Evolutionary conservation across 2,888 invertebrate species (phyloP), one percentile per base, ranked within the genome.

Genomic region (Volucella inanis): DNA sequence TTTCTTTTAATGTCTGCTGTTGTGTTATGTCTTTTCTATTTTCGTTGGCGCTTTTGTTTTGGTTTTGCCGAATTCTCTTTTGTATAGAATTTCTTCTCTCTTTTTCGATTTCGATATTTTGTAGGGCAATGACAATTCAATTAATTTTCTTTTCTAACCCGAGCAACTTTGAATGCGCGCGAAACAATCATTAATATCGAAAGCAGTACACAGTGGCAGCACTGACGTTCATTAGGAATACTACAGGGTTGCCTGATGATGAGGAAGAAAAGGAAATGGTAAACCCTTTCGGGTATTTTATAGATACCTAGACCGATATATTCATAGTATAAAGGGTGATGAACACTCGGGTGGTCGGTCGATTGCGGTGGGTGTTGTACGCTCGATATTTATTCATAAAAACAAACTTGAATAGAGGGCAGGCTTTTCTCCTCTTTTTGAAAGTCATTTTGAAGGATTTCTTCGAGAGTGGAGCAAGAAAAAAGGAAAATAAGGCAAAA

Each of bases 121-220:
- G 64, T 81, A 72, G 81, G 71, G 57, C 81, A 76, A 76, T 85
- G 81, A 85, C 81, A 85, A 85, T 85, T 81, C 81, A 85, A 81
- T 85, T 81, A 81, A 85, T 76, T 76, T 75, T 74, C 39, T 54
- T 49, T 41, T 65, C 67, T 83, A 47, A 79, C 74, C 52, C 54
- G 31, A 65, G 45, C 12, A 45, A 45, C 12, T 45, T 45, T 59
- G 14, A 67, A 50, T 39, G 49, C 64, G 45, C 54, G n/a, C 39
- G 54, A 65, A 76, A 43, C 18, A 41, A 55, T 47, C 18, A 52
- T 52, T 52, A 31, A 14, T 11, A 64, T 52, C 59, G 41, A 49
- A 41, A 43, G 14, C 38, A 49, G 14, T 10, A 41, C 50, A 39
- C 8, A 43, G 38, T 10, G 43, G 47, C 12, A 39, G 54, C 39